Evolutionary conservation across 2,797 vertebrate genomes (phyloP).

Genomic region (Serranus cabrilla): DNA sequence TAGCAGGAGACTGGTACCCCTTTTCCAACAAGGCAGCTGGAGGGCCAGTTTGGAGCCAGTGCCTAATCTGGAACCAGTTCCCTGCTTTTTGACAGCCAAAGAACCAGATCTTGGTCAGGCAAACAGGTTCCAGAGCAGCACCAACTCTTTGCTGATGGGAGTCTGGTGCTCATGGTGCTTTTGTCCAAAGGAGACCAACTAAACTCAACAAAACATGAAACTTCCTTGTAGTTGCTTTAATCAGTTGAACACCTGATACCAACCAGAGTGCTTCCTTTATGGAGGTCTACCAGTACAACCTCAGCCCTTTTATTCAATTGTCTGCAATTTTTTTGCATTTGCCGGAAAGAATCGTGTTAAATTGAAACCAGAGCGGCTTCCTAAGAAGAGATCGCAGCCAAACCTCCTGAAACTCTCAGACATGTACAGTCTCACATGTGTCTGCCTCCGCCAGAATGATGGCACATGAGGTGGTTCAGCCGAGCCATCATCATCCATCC

Average conservation of each 20-base stretch:
- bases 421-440: not conserved
- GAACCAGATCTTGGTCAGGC: too few relatives aligned
- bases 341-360: slow-evolving; percentile 14
- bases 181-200: too few relatives aligned
- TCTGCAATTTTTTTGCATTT: slow-evolving; percentile 29
- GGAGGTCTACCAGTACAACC: slow-evolving; percentile 10
- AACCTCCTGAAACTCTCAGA: slow-evolving; percentile 14
- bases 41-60: too few relatives aligned
- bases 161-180: too few relatives aligned
- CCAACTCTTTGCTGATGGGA: too few relatives aligned
- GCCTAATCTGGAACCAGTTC: too few relatives aligned
- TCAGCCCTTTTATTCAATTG: slow-evolving; percentile 25
- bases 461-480: slow-evolving; percentile 3
- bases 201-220: too few relatives aligned
- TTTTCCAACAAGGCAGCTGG: too few relatives aligned
- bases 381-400: slow-evolving; percentile 1
- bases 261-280: slow-evolving; percentile 23
- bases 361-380: slow-evolving; percentile 22
- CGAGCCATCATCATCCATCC: slow-evolving; percentile 27
- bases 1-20: too few relatives aligned
- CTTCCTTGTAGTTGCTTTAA: not conserved
- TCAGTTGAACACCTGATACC: slow-evolving; percentile 31
- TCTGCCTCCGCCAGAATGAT: not conserved
- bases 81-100: too few relatives aligned
- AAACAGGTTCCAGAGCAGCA: too few relatives aligned